A percentile compares a stretch with the other conserved stretches of the same genome.
These are phyloP conservation scores for Patiria pectinifera DNA, from an alignment of 53 echinoderm and acorn worm species.

Conservation along the genomic window DNA sequence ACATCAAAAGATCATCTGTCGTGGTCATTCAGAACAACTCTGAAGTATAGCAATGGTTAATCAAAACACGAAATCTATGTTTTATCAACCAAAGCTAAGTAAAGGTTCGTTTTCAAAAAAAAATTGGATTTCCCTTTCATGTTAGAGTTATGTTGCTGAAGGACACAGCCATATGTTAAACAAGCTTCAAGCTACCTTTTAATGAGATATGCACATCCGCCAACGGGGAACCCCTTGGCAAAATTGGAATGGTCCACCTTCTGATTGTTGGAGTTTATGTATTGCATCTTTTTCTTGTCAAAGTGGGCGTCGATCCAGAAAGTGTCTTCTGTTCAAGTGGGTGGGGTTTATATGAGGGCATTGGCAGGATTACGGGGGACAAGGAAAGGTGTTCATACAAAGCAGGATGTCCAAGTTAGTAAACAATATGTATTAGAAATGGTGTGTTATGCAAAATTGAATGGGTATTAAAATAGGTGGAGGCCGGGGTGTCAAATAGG, in stretches of 20 bases:
- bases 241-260: constrained; percentile 28
- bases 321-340: constrained; percentile 4
- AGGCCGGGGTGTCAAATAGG: not conserved
- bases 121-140: not conserved
- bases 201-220: constrained; percentile 20
- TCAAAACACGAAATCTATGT: no score
- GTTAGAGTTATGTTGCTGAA: not conserved
- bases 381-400: not conserved
- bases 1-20: no score
- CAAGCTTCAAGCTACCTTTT: constrained; percentile 15
- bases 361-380: not conserved
- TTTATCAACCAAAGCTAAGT: no score
- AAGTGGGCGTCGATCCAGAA: constrained; percentile 49
- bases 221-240: constrained; percentile 12
- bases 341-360: not conserved
- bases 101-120: no score
- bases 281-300: constrained; percentile 24
- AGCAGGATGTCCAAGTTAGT: no score
- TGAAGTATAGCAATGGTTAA: no score
- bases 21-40: no score
- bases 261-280: constrained; percentile 38
- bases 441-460: no score
- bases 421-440: no score
- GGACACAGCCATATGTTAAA: not conserved
- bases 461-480: not conserved